Evolutionary conservation across 1,140 invertebrate species (phyloP).

Genomic region (Pogonus chalceus): DNA sequence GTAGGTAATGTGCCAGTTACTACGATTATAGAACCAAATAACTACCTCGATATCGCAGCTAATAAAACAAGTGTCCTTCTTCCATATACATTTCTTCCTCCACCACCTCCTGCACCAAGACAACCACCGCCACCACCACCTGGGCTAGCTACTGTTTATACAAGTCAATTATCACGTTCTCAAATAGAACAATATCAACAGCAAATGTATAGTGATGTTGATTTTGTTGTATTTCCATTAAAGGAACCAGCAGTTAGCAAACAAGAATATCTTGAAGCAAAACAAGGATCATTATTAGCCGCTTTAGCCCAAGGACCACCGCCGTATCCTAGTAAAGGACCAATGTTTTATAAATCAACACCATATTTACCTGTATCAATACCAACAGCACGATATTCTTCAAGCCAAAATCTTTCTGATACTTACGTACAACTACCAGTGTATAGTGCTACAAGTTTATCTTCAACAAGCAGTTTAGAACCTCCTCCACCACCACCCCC

Average conservation of each 20-base stretch:
- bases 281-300: constrained; percentile 56
- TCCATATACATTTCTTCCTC: constrained; percentile 46
- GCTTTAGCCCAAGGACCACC: constrained; percentile 47
- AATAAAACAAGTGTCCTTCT: constrained; percentile 48
- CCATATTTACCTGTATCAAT: constrained; percentile 58
- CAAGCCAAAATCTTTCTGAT: constrained; percentile 64
- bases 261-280: constrained; percentile 81
- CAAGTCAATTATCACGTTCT: constrained; percentile 58
- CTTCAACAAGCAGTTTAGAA: constrained; percentile 42
- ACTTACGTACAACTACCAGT: constrained; percentile 54
- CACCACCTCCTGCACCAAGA: constrained; percentile 38
- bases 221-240: constrained; percentile 81
- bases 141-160: constrained; percentile 48
- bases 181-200: constrained; percentile 77
- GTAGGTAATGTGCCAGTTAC: constrained; percentile 37
- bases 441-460: constrained; percentile 44
- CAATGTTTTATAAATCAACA: constrained; percentile 67
- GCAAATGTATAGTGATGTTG: constrained; percentile 78
- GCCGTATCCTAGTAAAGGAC: constrained; percentile 49
- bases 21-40: constrained; percentile 50
- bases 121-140: constrained; percentile 39
- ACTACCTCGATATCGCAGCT: constrained; percentile 56
- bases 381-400: constrained; percentile 56
- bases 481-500: constrained; percentile 46
- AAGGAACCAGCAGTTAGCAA: constrained; percentile 80